Conservation (phyloP, 2,888 invertebrate genomes). For the Amiota mariae region DNA sequence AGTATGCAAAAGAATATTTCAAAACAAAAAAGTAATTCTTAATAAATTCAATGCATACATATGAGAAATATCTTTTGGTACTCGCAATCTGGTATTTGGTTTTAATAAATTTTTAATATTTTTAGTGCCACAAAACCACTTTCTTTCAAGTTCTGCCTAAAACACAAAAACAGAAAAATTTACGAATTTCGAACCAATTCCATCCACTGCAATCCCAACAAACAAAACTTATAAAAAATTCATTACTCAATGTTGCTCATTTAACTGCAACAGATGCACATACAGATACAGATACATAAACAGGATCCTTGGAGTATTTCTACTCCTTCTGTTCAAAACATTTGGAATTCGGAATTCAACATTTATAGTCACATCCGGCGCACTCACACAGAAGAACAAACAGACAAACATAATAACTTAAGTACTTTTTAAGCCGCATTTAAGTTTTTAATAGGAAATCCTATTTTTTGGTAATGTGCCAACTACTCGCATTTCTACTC, state of each 20-base stretch:
- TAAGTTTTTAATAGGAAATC: slow-evolving; percentile 41
- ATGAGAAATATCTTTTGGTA: too few species aligned
- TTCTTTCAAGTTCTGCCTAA: background rate
- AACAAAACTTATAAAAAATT: background rate
- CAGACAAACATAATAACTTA: slow-evolving; percentile 52
- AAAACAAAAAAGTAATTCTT: background rate
- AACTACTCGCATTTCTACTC: slow-evolving; percentile 6
- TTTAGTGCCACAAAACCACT: too few species aligned
- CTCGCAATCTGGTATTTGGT: too few species aligned
- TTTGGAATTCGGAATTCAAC: background rate
- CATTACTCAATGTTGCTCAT: slow-evolving; percentile 4
- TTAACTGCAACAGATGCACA: slow-evolving; percentile 9
- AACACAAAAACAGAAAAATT: background rate
- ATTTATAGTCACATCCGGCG: background rate
- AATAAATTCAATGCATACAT: background rate
- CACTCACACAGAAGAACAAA: background rate
- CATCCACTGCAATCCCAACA: slow-evolving; percentile 2
- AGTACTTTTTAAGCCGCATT: slow-evolving; percentile 57
- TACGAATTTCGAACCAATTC: background rate
- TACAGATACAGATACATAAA: too few species aligned
- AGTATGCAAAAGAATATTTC: background rate
- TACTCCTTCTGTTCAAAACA: background rate
- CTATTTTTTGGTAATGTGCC: slow-evolving; percentile 23
- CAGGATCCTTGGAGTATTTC: too few species aligned
- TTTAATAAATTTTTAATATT: too few species aligned